Percentiles rank a stretch among this genome's conserved stretches.
Evolutionary conservation across 1,140 invertebrate species (phyloP).

Genomic region (Apis mellifera): DNA sequence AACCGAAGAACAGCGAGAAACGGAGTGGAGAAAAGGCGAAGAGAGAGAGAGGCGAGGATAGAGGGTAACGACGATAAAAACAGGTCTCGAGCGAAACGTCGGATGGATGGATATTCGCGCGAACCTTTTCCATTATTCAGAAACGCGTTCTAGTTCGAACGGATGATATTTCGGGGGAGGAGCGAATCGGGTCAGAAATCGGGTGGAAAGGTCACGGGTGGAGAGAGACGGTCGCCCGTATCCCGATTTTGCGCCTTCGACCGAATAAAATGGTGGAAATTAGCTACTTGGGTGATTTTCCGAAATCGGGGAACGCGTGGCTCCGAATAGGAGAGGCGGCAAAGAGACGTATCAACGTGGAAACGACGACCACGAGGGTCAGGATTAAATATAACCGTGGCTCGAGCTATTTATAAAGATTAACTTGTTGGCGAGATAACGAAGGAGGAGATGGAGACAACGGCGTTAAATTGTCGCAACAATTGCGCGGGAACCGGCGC

Average conservation of each 20-base stretch:
- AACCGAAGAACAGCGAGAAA: conserved; percentile 61
- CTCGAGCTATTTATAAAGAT: conserved; percentile 81
- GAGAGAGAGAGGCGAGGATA: conserved; percentile 16
- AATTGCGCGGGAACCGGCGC: conserved; percentile 72
- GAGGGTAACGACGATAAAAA: conserved; percentile 48
- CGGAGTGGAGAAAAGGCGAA: conserved; percentile 25
- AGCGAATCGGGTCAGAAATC: conserved; percentile 32
- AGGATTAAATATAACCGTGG: conserved; percentile 80
- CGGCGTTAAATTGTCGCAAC: conserved; percentile 76
- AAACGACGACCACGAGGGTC: conserved; percentile 74
- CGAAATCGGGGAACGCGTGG: not conserved
- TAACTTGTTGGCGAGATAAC: conserved; percentile 80
- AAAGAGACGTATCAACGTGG: conserved; percentile 68
- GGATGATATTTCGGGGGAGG: conserved; percentile 36
- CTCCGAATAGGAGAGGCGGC: conserved; percentile 1
- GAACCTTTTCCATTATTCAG: conserved; percentile 44
- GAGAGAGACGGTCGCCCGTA: not conserved
- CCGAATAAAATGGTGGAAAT: no score
- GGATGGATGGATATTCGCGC: conserved; percentile 31
- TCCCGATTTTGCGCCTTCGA: not conserved
- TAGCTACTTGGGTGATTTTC: no score
- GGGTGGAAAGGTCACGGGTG: conserved; percentile 16
- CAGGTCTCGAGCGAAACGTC: not conserved
- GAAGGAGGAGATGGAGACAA: conserved; percentile 73
- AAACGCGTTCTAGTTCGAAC: conserved; percentile 17